Evolutionary conservation across 2,113 vertebrate species (phyloP).

Genomic region (Anoura caudifer): DNA sequence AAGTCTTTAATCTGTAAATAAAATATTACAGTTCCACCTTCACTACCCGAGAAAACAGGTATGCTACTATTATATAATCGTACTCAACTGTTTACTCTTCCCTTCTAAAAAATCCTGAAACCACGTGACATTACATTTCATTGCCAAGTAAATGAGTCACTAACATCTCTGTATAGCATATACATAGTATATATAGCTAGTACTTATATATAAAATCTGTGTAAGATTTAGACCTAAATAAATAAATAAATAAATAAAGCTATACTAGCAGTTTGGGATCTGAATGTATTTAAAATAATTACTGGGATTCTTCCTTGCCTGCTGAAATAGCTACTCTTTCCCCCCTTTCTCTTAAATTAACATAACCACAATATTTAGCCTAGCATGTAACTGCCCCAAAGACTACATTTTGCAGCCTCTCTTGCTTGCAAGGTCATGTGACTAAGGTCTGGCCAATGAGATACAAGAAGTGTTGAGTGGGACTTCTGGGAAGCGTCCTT

Average conservation of each 20-base stretch:
- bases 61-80: neutral
- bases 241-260: neutral
- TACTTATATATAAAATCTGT: slow-evolving; percentile 37
- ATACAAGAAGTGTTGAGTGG: neutral
- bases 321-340: slow-evolving; percentile 20
- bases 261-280: neutral
- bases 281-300: slow-evolving; percentile 4
- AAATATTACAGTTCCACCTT: neutral
- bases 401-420: neutral
- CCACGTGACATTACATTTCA: neutral
- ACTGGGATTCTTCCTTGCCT: neutral
- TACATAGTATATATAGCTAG: slow-evolving; percentile 1
- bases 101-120: slow-evolving; percentile 32
- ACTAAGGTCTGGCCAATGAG: neutral
- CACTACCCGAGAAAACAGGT: slow-evolving; percentile 2
- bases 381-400: neutral
- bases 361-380: neutral
- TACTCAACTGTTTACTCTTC: neutral
- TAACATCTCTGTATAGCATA: slow-evolving; percentile 23
- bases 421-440: neutral
- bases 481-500: neutral
- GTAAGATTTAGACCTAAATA: slow-evolving; percentile 24
- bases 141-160: neutral
- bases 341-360: neutral
- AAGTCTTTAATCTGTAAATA: slow-evolving; percentile 14